Conservation (phyloP, 2,113 vertebrate species). For the Myrmecobius fasciatus region DNA sequence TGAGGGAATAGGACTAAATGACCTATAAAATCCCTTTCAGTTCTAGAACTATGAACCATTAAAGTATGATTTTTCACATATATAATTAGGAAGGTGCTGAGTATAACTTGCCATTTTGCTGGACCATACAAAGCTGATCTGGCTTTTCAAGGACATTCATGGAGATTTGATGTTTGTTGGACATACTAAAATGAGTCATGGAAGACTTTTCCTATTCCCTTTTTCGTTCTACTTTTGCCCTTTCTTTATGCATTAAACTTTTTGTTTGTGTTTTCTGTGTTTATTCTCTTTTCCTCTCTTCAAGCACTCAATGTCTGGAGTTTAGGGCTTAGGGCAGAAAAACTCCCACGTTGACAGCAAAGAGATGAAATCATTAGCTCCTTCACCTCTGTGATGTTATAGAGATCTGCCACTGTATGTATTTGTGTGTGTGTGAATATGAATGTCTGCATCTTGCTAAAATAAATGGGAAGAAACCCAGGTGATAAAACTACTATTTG, state of each 20-base stretch:
- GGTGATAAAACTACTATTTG: neutral
- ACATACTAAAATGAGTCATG: neutral
- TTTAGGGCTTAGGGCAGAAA: neutral
- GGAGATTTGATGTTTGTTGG: neutral
- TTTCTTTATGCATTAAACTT: neutral
- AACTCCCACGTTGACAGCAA: neutral
- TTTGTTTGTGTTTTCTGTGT: neutral
- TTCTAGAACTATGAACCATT: neutral
- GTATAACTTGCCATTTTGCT: neutral
- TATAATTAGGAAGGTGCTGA: neutral
- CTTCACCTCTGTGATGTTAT: neutral
- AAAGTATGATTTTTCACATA: neutral
- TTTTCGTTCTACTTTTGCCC: neutral
- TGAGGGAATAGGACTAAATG: neutral
- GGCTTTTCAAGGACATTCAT: neutral
- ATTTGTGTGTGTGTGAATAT: neutral
- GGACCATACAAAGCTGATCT: neutral
- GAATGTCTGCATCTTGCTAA: neutral
- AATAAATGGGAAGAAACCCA: neutral
- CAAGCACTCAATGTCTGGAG: neutral
- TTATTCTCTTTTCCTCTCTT: neutral
- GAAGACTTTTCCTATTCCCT: neutral
- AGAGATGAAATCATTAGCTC: neutral
- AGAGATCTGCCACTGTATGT: neutral
- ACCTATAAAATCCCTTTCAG: neutral